Conservation (phyloP, 2,113 vertebrate species). For the Chascanopsetta lugubris region DNA sequence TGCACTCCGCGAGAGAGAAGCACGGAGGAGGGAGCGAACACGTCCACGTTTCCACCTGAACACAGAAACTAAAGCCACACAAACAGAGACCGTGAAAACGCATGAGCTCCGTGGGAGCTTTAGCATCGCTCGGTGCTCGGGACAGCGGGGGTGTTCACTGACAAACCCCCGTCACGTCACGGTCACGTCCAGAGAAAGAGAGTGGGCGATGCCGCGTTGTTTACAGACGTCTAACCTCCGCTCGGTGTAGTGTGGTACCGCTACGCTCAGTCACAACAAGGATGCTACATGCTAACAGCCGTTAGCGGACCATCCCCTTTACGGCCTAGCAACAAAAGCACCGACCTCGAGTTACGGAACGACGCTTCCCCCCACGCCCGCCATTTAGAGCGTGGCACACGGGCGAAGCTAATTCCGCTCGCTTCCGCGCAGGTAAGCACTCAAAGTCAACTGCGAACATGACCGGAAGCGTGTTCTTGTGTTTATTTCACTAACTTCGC, state of each 20-base stretch:
- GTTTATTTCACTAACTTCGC: not conserved
- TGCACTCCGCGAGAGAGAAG: not conserved
- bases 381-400: constrained; percentile 71
- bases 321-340: constrained; percentile 69
- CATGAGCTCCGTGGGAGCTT: not conserved
- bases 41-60: not conserved
- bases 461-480: rapidly evolving
- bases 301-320: constrained; percentile 33
- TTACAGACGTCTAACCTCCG: not conserved
- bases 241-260: not conserved
- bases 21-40: not conserved
- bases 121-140: not conserved
- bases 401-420: constrained; percentile 15
- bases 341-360: constrained; percentile 69
- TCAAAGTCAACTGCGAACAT: not conserved
- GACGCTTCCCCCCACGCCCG: constrained; percentile 57
- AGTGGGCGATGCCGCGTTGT: constrained; percentile 2
- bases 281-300: constrained; percentile 7
- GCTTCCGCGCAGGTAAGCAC: constrained; percentile 35
- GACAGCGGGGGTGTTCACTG: not conserved
- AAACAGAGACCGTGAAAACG: constrained; percentile 1
- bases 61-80: constrained; percentile 1
- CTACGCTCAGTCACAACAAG: not conserved
- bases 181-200: not conserved
- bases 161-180: not conserved